These are phyloP conservation scores for Euplexia lucipara DNA, from an alignment of 2,888 invertebrate genomes.

Conservation along the genomic window DNA sequence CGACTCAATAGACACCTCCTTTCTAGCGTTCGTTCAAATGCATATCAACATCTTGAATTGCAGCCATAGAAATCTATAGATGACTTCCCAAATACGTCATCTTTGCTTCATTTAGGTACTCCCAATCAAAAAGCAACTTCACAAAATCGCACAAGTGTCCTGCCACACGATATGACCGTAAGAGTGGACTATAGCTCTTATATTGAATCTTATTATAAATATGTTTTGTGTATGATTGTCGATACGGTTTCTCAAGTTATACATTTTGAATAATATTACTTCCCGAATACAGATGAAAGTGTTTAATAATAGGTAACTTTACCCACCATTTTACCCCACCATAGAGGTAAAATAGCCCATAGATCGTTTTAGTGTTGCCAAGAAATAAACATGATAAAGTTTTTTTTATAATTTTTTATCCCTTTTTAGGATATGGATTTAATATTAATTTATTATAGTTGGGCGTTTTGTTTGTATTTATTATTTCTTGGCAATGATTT, in stretches of 20 bases:
- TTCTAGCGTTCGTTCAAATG: too few relatives aligned
- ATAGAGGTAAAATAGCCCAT: slow-evolving; percentile 41
- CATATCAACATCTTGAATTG: too few relatives aligned
- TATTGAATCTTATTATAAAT: slow-evolving; percentile 58
- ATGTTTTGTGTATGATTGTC: slow-evolving; percentile 62
- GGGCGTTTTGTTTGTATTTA: slow-evolving; percentile 9
- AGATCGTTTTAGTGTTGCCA: slow-evolving; percentile 42
- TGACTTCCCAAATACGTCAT: not conserved
- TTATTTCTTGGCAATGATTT: slow-evolving; percentile 26
- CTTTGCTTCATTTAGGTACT: slow-evolving; percentile 16
- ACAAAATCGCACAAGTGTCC: not conserved
- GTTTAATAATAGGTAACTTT: slow-evolving; percentile 34
- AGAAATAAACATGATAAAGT: slow-evolving; percentile 8
- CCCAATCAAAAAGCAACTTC: not conserved
- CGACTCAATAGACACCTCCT: too few relatives aligned
- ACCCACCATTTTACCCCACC: slow-evolving; percentile 59
- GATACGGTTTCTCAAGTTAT: slow-evolving; percentile 65
- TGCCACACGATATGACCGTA: not conserved
- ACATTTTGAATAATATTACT: slow-evolving; percentile 62
- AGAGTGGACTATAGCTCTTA: slow-evolving; percentile 18
- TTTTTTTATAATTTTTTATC: slow-evolving; percentile 4
- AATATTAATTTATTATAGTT: slow-evolving; percentile 38
- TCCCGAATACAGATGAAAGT: slow-evolving; percentile 54
- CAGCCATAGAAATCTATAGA: not conserved
- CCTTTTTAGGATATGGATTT: slow-evolving; percentile 15